Base-by-base conservation (phyloP, 2,888 invertebrate genomes). In the Hydropsyche betteni region DNA sequence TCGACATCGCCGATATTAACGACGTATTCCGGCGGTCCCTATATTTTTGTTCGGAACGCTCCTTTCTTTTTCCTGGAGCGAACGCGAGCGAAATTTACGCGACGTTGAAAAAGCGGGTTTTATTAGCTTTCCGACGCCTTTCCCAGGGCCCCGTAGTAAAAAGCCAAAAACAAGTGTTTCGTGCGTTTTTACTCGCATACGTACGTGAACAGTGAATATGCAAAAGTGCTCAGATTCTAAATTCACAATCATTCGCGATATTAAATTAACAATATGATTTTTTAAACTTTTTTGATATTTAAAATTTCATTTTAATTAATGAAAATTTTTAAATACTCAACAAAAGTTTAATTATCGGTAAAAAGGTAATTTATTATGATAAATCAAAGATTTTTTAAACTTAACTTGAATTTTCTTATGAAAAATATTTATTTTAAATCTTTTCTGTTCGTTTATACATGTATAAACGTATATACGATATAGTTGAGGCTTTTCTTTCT, bases 41-140 rank as follows among this genome's bases (percentile, higher is more conserved):
- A 44, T 44, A 44, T 44, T 8, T 44, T 44, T 4, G 44, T 44
- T 44, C 44, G 6, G 44, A 44, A 8, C 24, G 16, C 58, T 58
- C 16, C 16, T 8, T 24, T 58, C 8, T 8, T 14, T 58, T 58
- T 58, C 58, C 44, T 44, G 7, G 44, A 44, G 58, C 24, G 14
- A 16, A 58, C 58, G 16, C 58, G 24, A 24, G 58, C 14, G 24
- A 58, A 58, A 58, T 58, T 58, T 58, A 58, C 58, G 58, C 16
- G 58, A 58, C 58, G 58, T 58, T 58, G 58, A 58, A 58, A 58
- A 58, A 58, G 58, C 58, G 58, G 58, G 58, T 58, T 58, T 58
- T 58, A 68, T 68, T 68, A 68, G 50, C 50, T 33, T 10, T 16
- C 68, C 68, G 36, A 44, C 68, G 68, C 16, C 58, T 24, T 6